Evolutionary conservation across 2,113 vertebrate genomes (phyloP).

Genomic region (Atherinomorus stipes): DNA sequence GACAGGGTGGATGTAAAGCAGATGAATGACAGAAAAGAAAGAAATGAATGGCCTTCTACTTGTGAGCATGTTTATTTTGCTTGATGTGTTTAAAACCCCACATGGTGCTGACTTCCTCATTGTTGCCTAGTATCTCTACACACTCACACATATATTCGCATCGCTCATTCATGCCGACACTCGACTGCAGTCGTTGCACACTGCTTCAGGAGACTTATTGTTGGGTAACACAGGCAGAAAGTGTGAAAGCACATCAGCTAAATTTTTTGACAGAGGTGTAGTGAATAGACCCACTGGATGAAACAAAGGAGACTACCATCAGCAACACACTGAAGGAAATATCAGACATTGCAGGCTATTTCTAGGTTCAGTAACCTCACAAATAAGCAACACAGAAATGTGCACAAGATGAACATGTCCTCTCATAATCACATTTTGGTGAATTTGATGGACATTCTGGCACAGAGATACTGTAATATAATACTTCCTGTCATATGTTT

Average conservation of each 20-base stretch:
- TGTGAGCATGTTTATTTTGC: no score
- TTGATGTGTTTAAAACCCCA: no score
- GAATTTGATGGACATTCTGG: background rate
- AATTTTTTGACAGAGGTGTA: background rate
- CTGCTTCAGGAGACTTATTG: no score
- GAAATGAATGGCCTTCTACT: no score
- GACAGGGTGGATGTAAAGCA: no score
- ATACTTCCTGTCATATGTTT: background rate
- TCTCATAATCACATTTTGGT: background rate
- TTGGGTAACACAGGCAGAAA: background rate
- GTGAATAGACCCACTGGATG: background rate
- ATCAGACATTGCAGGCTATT: constrained; percentile 7
- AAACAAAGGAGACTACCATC: background rate
- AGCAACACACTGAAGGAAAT: background rate
- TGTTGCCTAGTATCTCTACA: no score
- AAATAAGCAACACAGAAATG: background rate
- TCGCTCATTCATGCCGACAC: no score
- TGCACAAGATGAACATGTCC: background rate
- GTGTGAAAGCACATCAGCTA: background rate
- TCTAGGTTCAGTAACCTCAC: constrained; percentile 11
- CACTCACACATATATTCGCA: no score
- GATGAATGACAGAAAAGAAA: no score
- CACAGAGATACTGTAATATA: background rate
- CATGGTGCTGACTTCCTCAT: no score
- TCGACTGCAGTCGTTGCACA: no score